phyloP scores from a whole-genome alignment of 2,797 vertebrate species.

The Myotis daubentonii region DNA sequence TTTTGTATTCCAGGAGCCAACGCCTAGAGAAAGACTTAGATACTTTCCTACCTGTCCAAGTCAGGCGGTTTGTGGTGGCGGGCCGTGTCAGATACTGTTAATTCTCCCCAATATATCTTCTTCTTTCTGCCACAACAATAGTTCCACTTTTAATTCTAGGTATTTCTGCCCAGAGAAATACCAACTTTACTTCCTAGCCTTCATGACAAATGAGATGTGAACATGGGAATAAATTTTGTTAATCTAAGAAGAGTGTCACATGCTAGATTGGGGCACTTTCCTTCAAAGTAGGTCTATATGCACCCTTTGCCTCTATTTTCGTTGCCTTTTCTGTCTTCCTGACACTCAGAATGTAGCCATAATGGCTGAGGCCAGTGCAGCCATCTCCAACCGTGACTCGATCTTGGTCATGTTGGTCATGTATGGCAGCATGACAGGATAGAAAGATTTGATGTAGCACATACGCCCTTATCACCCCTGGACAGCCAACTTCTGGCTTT shows the following conservation, averaged over 20 bases:
- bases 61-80: neutral
- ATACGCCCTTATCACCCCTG: neutral
- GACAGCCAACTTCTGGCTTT: neutral
- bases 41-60: neutral
- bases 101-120: neutral
- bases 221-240: neutral
- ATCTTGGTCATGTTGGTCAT: neutral
- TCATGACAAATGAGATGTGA: neutral
- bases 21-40: slow-evolving; percentile 10
- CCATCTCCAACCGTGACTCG: too few relatives aligned
- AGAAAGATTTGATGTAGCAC: neutral
- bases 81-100: neutral
- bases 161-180: neutral
- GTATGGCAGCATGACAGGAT: neutral
- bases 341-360: neutral
- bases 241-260: neutral
- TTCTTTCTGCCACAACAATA: neutral
- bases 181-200: neutral
- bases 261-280: neutral
- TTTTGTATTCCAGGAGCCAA: slow-evolving; percentile 42
- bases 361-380: neutral
- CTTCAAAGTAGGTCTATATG: neutral
- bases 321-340: neutral
- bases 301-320: neutral
- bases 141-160: neutral